phyloP scores from a whole-genome alignment of 2,797 vertebrate genomes.

The Artibeus jamaicensis region DNA sequence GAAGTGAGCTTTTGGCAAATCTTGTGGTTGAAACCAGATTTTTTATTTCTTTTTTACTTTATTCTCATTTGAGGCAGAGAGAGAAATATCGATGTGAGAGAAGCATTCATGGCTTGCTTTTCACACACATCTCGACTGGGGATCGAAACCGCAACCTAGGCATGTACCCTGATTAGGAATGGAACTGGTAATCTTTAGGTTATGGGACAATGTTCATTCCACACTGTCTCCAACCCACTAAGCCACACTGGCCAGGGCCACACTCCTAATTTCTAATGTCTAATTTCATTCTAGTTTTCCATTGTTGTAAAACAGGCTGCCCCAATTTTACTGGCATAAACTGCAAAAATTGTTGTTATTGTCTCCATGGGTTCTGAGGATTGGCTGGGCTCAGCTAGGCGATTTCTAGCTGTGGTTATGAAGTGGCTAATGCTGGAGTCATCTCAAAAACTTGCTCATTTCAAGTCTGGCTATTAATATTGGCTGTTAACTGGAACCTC shows the following conservation, averaged over 20 bases:
- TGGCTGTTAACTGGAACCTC: background rate
- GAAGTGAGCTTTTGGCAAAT: background rate
- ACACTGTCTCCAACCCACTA: background rate
- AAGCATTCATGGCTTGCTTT: background rate
- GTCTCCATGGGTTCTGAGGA: background rate
- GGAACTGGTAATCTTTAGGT: background rate
- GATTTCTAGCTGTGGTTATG: background rate
- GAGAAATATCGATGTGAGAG: background rate
- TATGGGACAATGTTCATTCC: background rate
- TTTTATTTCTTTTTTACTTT: background rate
- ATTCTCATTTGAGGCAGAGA: background rate
- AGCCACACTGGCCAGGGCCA: background rate
- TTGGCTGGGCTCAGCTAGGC: background rate
- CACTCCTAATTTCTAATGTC: background rate
- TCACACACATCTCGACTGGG: background rate
- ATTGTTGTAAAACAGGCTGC: background rate
- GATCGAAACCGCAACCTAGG: background rate
- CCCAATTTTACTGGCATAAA: background rate
- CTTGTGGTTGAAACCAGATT: background rate
- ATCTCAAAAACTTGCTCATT: background rate
- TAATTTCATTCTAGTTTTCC: slow-evolving; percentile 15
- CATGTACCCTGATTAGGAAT: background rate
- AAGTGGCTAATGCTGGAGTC: background rate
- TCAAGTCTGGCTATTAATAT: background rate
- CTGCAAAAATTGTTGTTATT: background rate